phyloP scores from a whole-genome alignment of 1,140 invertebrate genomes.

The Gonioctena quinquepunctata region DNA sequence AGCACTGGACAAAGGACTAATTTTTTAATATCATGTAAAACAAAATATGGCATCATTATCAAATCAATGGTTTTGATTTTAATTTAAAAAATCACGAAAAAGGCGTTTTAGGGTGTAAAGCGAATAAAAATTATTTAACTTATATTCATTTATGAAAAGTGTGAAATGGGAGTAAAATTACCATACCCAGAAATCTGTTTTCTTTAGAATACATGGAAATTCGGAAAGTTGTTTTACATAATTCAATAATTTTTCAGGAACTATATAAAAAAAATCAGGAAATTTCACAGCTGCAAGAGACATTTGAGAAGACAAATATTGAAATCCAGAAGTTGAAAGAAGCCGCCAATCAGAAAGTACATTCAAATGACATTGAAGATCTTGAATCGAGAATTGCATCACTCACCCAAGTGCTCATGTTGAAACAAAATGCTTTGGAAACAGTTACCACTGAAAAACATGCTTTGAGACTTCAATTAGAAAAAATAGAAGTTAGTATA shows the following conservation, averaged over 20 bases:
- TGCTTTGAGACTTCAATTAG: constrained; percentile 76
- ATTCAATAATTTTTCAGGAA: constrained; percentile 65
- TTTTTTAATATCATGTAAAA: too few relatives aligned
- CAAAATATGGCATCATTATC: too few relatives aligned
- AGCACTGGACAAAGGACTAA: too few relatives aligned
- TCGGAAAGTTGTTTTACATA: too few relatives aligned
- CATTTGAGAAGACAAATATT: constrained; percentile 25
- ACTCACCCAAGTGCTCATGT: constrained; percentile 78
- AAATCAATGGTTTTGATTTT: too few relatives aligned
- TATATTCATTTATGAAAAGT: too few relatives aligned
- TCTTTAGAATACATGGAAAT: too few relatives aligned
- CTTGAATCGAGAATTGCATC: constrained; percentile 70
- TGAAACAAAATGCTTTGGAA: constrained; percentile 80
- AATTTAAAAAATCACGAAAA: too few relatives aligned
- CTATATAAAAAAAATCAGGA: constrained; percentile 55
- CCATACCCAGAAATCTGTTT: too few relatives aligned
- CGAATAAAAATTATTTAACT: too few relatives aligned
- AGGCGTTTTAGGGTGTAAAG: too few relatives aligned
- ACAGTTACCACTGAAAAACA: constrained; percentile 78
- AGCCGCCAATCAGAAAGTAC: constrained; percentile 22
- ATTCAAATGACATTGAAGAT: constrained; percentile 54
- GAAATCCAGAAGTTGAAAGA: constrained; percentile 36
- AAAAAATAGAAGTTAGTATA: constrained; percentile 73
- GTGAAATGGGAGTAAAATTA: too few relatives aligned
- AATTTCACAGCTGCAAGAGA: constrained; percentile 58